phyloP scores from a whole-genome alignment of 1,140 invertebrate genomes.

The Drosophila sucinea region DNA sequence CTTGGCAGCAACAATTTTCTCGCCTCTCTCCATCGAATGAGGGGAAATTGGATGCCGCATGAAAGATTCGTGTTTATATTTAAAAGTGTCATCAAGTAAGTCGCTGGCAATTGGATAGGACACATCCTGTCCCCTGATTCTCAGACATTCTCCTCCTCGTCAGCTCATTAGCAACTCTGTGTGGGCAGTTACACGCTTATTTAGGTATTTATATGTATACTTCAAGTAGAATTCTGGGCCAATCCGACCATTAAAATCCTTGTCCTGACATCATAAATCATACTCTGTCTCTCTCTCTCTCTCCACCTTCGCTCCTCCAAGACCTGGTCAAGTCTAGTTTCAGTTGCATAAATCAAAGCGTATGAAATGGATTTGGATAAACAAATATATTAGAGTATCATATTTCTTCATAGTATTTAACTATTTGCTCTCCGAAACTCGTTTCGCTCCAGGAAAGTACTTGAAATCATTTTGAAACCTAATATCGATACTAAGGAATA shows the following conservation, averaged over 20 bases:
- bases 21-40: not conserved
- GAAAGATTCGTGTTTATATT: slow-evolving; percentile 71
- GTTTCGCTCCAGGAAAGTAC: not conserved
- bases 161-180: slow-evolving; percentile 62
- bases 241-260: slow-evolving; percentile 15
- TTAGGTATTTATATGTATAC: slow-evolving; percentile 17
- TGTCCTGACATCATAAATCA: slow-evolving; percentile 53
- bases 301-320: not conserved
- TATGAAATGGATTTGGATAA: slow-evolving; percentile 46
- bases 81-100: slow-evolving; percentile 63
- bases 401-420: slow-evolving; percentile 25
- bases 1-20: slow-evolving; percentile 51
- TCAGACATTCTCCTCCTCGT: slow-evolving; percentile 20
- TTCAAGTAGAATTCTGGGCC: slow-evolving; percentile 8
- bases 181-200: slow-evolving; percentile 67
- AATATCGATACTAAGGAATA: too few relatives aligned
- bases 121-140: slow-evolving; percentile 52
- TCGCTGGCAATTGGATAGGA: slow-evolving; percentile 60
- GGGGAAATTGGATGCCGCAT: slow-evolving; percentile 63
- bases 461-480: too few relatives aligned
- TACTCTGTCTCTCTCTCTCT: not conserved
- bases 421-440: not conserved
- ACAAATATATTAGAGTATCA: slow-evolving; percentile 32
- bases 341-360: slow-evolving; percentile 59
- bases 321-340: slow-evolving; percentile 21